Evolutionary conservation across 2,888 invertebrate species (phyloP).

Genomic region (Masnerella sp.): DNA sequence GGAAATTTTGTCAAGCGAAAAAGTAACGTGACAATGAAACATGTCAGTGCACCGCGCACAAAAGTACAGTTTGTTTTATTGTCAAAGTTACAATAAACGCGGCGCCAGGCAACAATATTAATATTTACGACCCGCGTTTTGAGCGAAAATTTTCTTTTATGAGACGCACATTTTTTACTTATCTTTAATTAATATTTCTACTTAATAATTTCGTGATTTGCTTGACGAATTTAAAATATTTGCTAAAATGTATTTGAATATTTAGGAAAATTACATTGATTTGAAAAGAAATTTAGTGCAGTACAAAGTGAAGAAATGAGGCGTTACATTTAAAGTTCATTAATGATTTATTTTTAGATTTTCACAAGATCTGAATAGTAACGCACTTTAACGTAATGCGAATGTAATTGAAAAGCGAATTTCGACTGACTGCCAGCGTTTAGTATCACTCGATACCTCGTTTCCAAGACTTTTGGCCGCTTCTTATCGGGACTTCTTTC

Average conservation of each 20-base stretch:
- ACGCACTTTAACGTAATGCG: conserved; percentile 36
- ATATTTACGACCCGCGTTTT: conserved; percentile 27
- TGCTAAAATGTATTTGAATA: too few species aligned
- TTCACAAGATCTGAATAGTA: conserved; percentile 11
- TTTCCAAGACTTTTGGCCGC: conserved; percentile 42
- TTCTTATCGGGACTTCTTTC: conserved; percentile 40
- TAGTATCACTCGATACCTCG: conserved; percentile 28
- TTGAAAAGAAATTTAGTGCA: neutral
- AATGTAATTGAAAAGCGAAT: conserved; percentile 52
- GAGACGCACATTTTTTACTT: conserved; percentile 9
- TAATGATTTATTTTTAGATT: conserved; percentile 26
- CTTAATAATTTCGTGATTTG: too few species aligned
- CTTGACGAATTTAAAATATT: too few species aligned
- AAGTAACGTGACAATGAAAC: conserved; percentile 45
- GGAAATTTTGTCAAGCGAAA: conserved; percentile 47
- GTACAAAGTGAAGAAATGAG: neutral
- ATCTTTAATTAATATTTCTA: neutral
- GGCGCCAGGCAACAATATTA: conserved; percentile 22
- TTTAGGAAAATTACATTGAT: too few species aligned
- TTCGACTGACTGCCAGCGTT: conserved; percentile 10
- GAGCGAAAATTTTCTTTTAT: conserved; percentile 10
- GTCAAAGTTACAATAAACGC: conserved; percentile 29
- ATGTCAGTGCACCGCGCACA: conserved; percentile 25
- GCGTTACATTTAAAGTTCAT: conserved; percentile 21
- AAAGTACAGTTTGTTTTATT: conserved; percentile 32